phyloP scores from a whole-genome alignment of 1,140 invertebrate genomes.

The Notospermus geniculatus region DNA sequence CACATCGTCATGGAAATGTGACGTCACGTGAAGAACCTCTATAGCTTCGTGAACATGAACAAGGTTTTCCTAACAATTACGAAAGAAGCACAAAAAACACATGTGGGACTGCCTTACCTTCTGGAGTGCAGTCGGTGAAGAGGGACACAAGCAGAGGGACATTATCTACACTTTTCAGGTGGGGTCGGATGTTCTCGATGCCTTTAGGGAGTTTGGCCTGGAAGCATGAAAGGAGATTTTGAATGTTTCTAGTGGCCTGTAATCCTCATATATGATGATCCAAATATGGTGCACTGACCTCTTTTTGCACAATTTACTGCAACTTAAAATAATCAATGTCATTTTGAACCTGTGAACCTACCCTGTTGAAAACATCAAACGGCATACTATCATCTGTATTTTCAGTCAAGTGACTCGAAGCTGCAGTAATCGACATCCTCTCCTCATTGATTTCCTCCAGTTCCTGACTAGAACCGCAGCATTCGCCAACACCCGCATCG shows the following conservation, averaged over 20 bases:
- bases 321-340: too few species aligned
- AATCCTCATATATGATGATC: too few species aligned
- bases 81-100: too few species aligned
- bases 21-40: too few species aligned
- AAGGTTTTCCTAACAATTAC: too few species aligned
- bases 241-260: too few species aligned
- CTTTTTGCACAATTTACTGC: too few species aligned
- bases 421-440: slow-evolving; percentile 2
- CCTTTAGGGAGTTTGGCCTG: slow-evolving; percentile 86
- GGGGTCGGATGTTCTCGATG: slow-evolving; percentile 94
- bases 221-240: slow-evolving; percentile 4
- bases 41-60: too few species aligned
- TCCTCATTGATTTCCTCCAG: too few species aligned
- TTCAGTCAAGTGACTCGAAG: slow-evolving; percentile 48
- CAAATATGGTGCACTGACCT: too few species aligned
- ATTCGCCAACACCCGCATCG: background rate
- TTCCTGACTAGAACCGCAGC: background rate
- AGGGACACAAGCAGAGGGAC: slow-evolving; percentile 93
- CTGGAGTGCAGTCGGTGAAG: slow-evolving; percentile 92
- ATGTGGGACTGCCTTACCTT: slow-evolving; percentile 54
- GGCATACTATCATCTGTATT: slow-evolving; percentile 49
- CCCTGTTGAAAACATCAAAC: slow-evolving; percentile 66
- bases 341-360: slow-evolving; percentile 56
- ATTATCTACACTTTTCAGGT: slow-evolving; percentile 93
- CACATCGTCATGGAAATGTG: too few species aligned